Evolutionary conservation across 2,113 vertebrate species (phyloP).

Genomic region (Gracilinanus agilis): DNA sequence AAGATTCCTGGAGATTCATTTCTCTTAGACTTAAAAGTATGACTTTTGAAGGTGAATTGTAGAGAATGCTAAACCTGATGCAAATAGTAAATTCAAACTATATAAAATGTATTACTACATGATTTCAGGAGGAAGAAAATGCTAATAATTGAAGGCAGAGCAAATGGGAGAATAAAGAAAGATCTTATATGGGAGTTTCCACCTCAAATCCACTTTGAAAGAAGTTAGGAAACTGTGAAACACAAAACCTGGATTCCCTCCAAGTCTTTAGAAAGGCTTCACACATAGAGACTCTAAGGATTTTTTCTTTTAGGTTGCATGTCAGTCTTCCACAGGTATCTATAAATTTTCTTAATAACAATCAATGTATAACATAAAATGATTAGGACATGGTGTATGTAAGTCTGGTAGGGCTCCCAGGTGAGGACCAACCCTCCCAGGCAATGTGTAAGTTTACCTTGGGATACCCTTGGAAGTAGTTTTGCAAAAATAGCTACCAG

Average conservation of each 20-base stretch:
- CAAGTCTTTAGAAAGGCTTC: neutral
- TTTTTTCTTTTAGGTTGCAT: neutral
- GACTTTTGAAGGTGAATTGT: neutral
- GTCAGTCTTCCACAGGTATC: neutral
- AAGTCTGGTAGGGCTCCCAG: neutral
- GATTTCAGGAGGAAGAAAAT: neutral
- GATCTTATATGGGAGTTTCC: neutral
- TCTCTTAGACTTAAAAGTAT: neutral
- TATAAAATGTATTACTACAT: neutral
- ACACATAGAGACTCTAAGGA: neutral
- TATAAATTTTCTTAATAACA: neutral
- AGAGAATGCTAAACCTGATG: neutral
- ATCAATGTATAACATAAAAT: neutral
- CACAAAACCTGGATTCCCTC: neutral
- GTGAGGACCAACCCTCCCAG: neutral
- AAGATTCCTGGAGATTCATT: neutral
- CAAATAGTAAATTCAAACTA: no score
- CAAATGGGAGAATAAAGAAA: neutral
- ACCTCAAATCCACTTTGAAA: neutral
- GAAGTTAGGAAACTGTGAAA: neutral
- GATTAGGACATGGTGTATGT: neutral
- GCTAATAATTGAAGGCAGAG: neutral
- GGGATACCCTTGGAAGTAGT: neutral
- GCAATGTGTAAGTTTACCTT: neutral
- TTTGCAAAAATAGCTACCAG: constrained; percentile 10